Percentiles rank a stretch among this genome's conserved stretches.
Conservation (phyloP, 2,797 vertebrate genomes). For the Gallirallus australis region DNA sequence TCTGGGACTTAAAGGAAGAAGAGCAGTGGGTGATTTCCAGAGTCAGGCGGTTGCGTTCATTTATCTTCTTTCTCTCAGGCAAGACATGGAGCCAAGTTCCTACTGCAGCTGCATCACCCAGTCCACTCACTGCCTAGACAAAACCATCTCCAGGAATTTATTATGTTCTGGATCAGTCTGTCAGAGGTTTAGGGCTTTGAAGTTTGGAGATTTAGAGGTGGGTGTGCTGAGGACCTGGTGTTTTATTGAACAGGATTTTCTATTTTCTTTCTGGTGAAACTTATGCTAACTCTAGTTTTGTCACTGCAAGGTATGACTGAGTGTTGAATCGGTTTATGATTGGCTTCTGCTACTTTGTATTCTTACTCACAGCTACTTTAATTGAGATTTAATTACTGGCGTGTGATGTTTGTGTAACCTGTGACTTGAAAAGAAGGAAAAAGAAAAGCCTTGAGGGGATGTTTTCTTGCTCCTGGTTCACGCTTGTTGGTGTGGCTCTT, state of each 20-base stretch:
- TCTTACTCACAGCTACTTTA: constrained; percentile 12
- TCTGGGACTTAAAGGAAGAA: constrained; percentile 50
- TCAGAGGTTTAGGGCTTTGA: not conserved
- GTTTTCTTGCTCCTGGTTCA: not conserved
- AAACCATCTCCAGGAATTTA: not conserved
- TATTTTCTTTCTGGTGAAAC: not conserved
- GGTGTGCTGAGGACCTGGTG: not conserved
- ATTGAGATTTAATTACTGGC: not conserved
- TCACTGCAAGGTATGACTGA: accelerated
- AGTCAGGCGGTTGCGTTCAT: not conserved
- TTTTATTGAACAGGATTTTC: not conserved
- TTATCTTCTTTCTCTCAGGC: constrained; percentile 38
- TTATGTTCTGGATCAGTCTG: not conserved
- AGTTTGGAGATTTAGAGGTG: not conserved
- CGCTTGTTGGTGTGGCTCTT: not conserved
- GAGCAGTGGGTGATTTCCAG: constrained; percentile 31
- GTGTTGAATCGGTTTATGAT: not conserved
- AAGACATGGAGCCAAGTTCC: not conserved
- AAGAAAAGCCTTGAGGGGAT: not conserved
- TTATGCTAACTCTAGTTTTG: not conserved
- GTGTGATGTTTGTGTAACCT: constrained; percentile 53
- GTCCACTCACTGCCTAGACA: not conserved
- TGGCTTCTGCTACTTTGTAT: not conserved
- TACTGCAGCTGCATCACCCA: not conserved
- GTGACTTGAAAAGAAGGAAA: constrained; percentile 17